Evolutionary conservation across 2,113 vertebrate species (phyloP).

Genomic region (Thymallus thymallus): DNA sequence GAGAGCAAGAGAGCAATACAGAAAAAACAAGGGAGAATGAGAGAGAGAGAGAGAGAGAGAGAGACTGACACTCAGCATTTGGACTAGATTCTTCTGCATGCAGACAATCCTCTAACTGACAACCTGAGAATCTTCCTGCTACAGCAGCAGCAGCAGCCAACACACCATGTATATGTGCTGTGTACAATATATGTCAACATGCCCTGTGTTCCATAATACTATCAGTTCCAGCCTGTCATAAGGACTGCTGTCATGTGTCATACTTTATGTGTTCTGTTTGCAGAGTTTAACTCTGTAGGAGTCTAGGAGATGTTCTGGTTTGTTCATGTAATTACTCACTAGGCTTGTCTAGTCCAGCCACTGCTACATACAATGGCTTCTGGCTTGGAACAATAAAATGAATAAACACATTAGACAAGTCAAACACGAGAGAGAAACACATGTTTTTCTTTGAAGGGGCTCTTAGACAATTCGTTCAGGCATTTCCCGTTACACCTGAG

Average conservation of each 20-base stretch:
- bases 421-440: no score
- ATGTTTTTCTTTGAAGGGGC: no score
- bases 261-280: background rate
- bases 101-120: conserved; percentile 25
- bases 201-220: no score
- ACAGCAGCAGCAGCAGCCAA: background rate
- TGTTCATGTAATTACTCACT: background rate
- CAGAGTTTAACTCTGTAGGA: background rate
- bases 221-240: conserved; percentile 17
- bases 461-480: no score
- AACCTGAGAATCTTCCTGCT: background rate
- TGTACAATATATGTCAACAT: no score
- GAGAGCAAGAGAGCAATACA: background rate
- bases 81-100: conserved; percentile 8
- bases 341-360: no score
- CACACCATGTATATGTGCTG: no score
- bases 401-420: no score
- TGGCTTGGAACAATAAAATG: no score
- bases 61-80: conserved; percentile 12
- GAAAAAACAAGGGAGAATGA: background rate
- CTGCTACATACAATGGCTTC: no score
- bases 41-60: background rate
- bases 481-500: no score
- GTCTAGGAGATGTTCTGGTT: background rate
- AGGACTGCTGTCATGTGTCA: background rate